Base-by-base conservation (phyloP, 2,888 invertebrate genomes). In the Gandaritis pyraliata region DNA sequence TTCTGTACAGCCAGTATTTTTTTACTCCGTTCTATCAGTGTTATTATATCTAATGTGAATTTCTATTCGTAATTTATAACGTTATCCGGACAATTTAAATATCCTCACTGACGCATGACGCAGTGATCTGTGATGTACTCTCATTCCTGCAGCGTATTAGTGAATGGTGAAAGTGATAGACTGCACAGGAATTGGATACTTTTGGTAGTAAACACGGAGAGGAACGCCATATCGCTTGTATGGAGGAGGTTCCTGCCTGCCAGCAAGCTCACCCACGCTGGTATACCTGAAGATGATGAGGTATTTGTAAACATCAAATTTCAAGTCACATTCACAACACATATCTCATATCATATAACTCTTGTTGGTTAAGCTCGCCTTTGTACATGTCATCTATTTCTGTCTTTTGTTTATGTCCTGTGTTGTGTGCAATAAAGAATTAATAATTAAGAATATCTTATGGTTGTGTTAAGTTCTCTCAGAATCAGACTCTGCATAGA, bases 271-370 rank as follows among this genome's bases (percentile, higher is more conserved):
- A 54, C 54, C 4, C 62, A 62, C 15, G 58, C 54, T 41, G 62
- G 62, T 15, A 45, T 62, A 45, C 62, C 54, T 0, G 53, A 45
- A n/a, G 58, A 62, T 45, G 62, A 62, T 58, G 62, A 64, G 64
- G 59, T 59, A 59, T 45, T 33, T 23, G 7, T 33, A 59, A 47
- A 13, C 41, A 30, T 16, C n/a, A 47, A 38, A 38, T 7, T n/a
- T n/a, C n/a, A n/a, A n/a, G n/a, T n/a, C n/a, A n/a, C n/a, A n/a
- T n/a, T n/a, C 33, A 33, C 12, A 45, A 36, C n/a, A n/a, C 13
- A 49, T 39, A n/a, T n/a, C n/a, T n/a, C n/a, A n/a, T n/a, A n/a
- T n/a, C n/a, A n/a, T n/a, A n/a, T n/a, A n/a, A n/a, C n/a, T n/a
- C n/a, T n/a, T n/a, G n/a, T n/a, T n/a, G n/a, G n/a, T n/a, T n/a